phyloP scores from a whole-genome alignment of 2,888 invertebrate genomes.

The Brachyptera putata region DNA sequence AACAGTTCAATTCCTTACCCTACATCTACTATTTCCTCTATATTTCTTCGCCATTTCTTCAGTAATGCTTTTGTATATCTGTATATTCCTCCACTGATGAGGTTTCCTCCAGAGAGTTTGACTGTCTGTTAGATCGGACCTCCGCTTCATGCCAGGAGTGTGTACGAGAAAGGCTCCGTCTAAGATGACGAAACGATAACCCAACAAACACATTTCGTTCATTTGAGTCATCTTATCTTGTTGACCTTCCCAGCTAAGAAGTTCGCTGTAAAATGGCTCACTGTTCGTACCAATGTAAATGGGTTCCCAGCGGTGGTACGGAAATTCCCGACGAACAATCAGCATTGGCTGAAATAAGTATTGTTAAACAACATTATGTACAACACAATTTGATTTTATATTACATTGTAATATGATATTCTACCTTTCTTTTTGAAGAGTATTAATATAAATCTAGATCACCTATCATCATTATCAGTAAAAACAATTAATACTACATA shows the following conservation, averaged over 20 bases:
- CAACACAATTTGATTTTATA: background rate
- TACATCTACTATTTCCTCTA: constrained; percentile 23
- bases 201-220: constrained; percentile 70
- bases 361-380: background rate
- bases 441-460: too few relatives aligned
- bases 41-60: constrained; percentile 24
- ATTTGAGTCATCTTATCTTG: constrained; percentile 82
- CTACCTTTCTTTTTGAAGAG: too few relatives aligned
- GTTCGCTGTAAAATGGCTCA: constrained; percentile 72
- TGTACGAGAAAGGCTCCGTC: constrained; percentile 73
- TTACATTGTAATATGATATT: too few relatives aligned
- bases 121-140: constrained; percentile 37
- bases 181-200: constrained; percentile 65
- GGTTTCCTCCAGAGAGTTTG: constrained; percentile 26
- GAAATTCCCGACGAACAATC: constrained; percentile 63
- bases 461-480: too few relatives aligned
- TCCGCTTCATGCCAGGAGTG: constrained; percentile 57
- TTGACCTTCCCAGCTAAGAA: constrained; percentile 72
- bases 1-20: too few relatives aligned
- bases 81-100: constrained; percentile 23
- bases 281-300: constrained; percentile 71
- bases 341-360: constrained; percentile 53
- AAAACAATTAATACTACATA: too few relatives aligned
- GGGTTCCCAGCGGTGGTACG: constrained; percentile 76
- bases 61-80: constrained; percentile 25